Conservation (phyloP, 2,888 invertebrate genomes). For the Ophion ellenae region DNA sequence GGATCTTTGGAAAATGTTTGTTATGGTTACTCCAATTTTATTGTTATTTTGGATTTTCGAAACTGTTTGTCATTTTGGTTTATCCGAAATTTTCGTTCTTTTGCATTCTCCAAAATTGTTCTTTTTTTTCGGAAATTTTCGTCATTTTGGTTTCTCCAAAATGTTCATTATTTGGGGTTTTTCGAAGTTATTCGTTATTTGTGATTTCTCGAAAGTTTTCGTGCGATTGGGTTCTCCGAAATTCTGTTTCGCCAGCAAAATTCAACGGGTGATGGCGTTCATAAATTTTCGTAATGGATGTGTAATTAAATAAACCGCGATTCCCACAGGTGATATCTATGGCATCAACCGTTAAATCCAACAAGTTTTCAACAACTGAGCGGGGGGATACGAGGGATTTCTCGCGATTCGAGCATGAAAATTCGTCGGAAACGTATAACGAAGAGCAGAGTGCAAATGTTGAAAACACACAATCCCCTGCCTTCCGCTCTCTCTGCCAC, state of each 20-base stretch:
- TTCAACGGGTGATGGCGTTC: background rate
- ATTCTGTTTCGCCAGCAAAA: background rate
- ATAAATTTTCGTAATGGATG: background rate
- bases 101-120: no score
- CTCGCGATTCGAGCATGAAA: constrained; percentile 15
- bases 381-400: constrained; percentile 36
- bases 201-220: background rate
- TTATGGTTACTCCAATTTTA: no score
- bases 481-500: background rate
- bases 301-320: constrained; percentile 19
- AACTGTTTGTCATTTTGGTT: no score
- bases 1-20: no score
- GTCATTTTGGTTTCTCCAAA: no score
- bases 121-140: no score
- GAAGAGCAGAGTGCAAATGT: constrained; percentile 38
- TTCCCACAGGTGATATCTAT: constrained; percentile 17
- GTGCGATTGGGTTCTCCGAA: background rate
- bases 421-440: constrained; percentile 21
- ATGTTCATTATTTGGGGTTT: no score
- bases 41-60: no score
- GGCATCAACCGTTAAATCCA: constrained; percentile 4
- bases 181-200: no score
- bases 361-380: constrained; percentile 7
- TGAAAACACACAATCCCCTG: constrained; percentile 8
- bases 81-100: no score